Percentiles rank a stretch among this genome's conserved stretches.
These are phyloP conservation scores for Tyria jacobaeae DNA, from an alignment of 2,888 invertebrate species.

Conservation along the genomic window DNA sequence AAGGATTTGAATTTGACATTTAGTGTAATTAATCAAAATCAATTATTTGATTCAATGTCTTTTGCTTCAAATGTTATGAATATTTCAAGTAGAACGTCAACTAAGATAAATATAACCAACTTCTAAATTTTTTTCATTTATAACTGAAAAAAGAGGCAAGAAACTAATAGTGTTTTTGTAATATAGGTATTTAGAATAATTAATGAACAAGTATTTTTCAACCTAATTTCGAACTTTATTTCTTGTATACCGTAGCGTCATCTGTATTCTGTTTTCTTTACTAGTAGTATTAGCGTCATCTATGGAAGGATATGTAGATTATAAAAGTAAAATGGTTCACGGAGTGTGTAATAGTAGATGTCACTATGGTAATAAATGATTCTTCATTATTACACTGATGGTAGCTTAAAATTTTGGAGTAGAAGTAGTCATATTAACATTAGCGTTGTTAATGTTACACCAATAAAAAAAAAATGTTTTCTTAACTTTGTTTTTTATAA, in stretches of 20 bases:
- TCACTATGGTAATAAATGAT: not conserved
- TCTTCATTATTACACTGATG: too few species aligned
- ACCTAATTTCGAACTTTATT: not conserved
- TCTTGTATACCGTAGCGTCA: conserved; percentile 2
- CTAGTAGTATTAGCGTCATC: conserved; percentile 1
- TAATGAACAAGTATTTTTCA: not conserved
- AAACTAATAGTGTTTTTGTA: not conserved
- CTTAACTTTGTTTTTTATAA: too few species aligned
- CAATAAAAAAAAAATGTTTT: too few species aligned
- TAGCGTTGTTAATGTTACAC: too few species aligned
- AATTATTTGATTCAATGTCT: not conserved
- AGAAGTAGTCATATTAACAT: too few species aligned
- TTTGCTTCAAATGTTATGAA: not conserved
- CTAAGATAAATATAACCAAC: too few species aligned
- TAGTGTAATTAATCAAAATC: not conserved
- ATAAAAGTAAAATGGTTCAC: too few species aligned
- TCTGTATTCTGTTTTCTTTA: not conserved
- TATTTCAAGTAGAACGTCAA: not conserved
- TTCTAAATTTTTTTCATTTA: too few species aligned
- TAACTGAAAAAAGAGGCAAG: not conserved
- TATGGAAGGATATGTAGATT: not conserved
- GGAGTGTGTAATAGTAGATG: not conserved
- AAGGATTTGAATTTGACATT: not conserved
- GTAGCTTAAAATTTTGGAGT: too few species aligned
- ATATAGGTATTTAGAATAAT: not conserved